phyloP scores from a whole-genome alignment of 2,888 invertebrate species.

The Stictocephala bisonia region DNA sequence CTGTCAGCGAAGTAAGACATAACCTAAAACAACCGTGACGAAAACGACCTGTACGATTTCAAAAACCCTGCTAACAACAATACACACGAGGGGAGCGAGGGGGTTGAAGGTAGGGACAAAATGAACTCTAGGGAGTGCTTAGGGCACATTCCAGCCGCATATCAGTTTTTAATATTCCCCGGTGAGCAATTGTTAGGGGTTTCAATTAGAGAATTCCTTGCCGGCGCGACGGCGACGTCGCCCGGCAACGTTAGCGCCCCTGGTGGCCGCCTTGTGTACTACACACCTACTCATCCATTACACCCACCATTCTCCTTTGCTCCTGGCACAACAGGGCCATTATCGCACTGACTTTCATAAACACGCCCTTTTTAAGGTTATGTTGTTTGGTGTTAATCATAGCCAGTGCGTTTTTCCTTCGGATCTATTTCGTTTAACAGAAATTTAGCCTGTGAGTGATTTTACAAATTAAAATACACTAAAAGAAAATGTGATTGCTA shows the following conservation, averaged over 20 bases:
- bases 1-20: too few species aligned
- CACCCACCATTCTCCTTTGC: neutral
- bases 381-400: too few species aligned
- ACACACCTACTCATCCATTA: neutral
- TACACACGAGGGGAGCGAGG: neutral
- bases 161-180: conserved; percentile 42
- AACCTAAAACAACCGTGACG: too few species aligned
- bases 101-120: conserved; percentile 3
- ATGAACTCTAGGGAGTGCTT: conserved; percentile 41
- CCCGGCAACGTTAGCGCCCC: conserved; percentile 21
- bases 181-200: conserved; percentile 37
- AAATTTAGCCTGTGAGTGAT: too few species aligned
- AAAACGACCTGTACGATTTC: too few species aligned
- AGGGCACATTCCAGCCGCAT: conserved; percentile 36
- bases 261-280: conserved; percentile 1
- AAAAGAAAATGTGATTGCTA: too few species aligned
- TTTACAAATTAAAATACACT: too few species aligned
- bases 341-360: too few species aligned
- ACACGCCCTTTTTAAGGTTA: too few species aligned
- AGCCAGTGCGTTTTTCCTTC: too few species aligned
- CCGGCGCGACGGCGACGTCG: conserved; percentile 21
- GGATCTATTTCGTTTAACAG: too few species aligned
- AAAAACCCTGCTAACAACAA: too few species aligned
- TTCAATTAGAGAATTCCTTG: conserved; percentile 42
- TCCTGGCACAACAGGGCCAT: neutral